phyloP scores from a whole-genome alignment of 1,140 invertebrate genomes.

The Aphaenogaster floridana region DNA sequence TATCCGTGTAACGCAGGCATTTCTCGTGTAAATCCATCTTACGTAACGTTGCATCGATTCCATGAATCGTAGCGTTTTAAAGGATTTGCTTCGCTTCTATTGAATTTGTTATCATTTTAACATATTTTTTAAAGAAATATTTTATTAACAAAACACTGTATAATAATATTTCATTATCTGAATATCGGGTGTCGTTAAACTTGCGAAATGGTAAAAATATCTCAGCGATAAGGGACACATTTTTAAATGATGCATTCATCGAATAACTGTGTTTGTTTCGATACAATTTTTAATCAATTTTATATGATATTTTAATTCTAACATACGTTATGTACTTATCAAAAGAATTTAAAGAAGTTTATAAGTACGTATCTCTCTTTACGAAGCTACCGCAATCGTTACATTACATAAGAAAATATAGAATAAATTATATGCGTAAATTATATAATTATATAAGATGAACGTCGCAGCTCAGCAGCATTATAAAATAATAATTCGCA shows the following conservation, averaged over 20 bases:
- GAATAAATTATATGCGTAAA: not conserved
- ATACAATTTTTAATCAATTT: not conserved
- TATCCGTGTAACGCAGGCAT: not conserved
- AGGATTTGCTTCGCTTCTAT: not conserved
- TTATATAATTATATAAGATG: slow-evolving; percentile 23
- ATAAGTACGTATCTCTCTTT: not conserved
- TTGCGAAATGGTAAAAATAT: not conserved
- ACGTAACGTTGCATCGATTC: not conserved
- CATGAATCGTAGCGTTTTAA: not conserved
- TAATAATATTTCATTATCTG: not conserved
- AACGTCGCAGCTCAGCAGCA: slow-evolving; percentile 5
- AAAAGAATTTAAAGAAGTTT: not conserved
- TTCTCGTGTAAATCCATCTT: not conserved
- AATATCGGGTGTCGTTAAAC: not conserved
- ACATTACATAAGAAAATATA: slow-evolving; percentile 17
- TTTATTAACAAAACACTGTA: not conserved
- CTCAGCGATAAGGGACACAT: not conserved
- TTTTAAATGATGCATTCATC: not conserved
- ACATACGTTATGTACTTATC: slow-evolving; percentile 7
- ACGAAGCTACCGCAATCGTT: not conserved
- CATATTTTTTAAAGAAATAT: not conserved
- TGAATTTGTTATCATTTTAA: not conserved
- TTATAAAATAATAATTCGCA: slow-evolving; percentile 33
- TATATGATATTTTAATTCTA: not conserved
- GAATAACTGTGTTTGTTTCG: slow-evolving; percentile 51